phyloP scores from a whole-genome alignment of 2,797 vertebrate species.

The Choloepus didactylus region DNA sequence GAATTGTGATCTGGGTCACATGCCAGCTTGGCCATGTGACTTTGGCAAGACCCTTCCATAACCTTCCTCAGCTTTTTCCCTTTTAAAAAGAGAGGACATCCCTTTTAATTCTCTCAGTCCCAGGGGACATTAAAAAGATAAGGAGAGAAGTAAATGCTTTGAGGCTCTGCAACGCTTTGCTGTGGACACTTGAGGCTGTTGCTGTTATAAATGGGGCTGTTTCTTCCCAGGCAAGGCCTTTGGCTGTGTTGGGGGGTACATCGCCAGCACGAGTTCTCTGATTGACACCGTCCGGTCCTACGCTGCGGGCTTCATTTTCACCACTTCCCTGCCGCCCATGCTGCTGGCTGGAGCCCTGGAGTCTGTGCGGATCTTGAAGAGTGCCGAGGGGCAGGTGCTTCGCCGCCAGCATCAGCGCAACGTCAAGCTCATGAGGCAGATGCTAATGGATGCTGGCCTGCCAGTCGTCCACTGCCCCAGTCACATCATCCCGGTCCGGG shows the following conservation, averaged over 20 bases:
- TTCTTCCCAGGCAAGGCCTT: slow-evolving; percentile 90
- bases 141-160: not conserved
- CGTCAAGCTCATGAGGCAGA: slow-evolving; percentile 96
- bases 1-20: not conserved
- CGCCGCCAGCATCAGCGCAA: slow-evolving; percentile 97
- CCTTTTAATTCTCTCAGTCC: not conserved
- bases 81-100: not conserved
- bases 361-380: slow-evolving; percentile 94
- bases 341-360: slow-evolving; percentile 94
- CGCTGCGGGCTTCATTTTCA: slow-evolving; percentile 92
- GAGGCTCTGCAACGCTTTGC: not conserved
- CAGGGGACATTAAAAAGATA: not conserved
- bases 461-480: slow-evolving; percentile 98
- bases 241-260: slow-evolving; percentile 92
- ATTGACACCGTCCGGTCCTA: slow-evolving; percentile 91
- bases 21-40: not conserved
- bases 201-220: not conserved
- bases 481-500: slow-evolving; percentile 97
- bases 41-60: not conserved
- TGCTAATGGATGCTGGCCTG: slow-evolving; percentile 97
- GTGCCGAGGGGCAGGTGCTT: slow-evolving; percentile 92
- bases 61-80: not conserved
- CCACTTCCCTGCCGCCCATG: slow-evolving; percentile 96
- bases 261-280: slow-evolving; percentile 90
- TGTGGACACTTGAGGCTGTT: accelerated